phyloP scores from a whole-genome alignment of 2,888 invertebrate genomes.

The Callinectes sapidus region DNA sequence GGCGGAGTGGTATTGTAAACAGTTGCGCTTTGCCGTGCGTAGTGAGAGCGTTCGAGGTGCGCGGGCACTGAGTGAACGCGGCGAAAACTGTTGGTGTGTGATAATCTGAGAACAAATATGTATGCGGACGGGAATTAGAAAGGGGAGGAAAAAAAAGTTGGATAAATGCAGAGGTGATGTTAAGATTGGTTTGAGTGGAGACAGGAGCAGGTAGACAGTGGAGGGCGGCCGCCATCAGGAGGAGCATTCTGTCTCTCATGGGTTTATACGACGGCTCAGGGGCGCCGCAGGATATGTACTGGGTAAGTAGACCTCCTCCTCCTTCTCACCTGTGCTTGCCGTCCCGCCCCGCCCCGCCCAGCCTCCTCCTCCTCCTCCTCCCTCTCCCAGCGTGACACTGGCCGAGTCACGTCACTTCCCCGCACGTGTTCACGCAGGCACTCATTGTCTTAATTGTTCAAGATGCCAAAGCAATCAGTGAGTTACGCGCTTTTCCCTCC shows the following conservation, averaged over 20 bases:
- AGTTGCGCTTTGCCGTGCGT: conserved; percentile 70
- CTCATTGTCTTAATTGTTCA: neutral
- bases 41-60: conserved; percentile 64
- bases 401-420: neutral
- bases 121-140: conserved; percentile 67
- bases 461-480: neutral
- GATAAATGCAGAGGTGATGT: conserved; percentile 68
- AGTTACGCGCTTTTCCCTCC: neutral
- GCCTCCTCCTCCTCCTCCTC: neutral
- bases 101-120: conserved; percentile 68
- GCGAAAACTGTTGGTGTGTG: conserved; percentile 69
- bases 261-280: conserved; percentile 65
- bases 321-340: neutral
- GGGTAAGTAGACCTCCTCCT: conserved; percentile 58
- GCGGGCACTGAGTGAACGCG: conserved; percentile 62
- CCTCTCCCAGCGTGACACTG: neutral
- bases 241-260: conserved; percentile 53
- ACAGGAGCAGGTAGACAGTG: conserved; percentile 61
- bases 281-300: conserved; percentile 67
- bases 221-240: conserved; percentile 44
- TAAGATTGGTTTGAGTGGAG: conserved; percentile 65
- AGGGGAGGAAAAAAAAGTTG: conserved; percentile 62
- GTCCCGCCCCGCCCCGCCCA: neutral
- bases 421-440: neutral
- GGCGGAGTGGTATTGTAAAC: conserved; percentile 67